Evolutionary conservation across 53 echinoderm and acorn worm genomes (phyloP), one percentile per base, ranked within the genome.

Genomic region (Temnopleurus reevesii): DNA sequence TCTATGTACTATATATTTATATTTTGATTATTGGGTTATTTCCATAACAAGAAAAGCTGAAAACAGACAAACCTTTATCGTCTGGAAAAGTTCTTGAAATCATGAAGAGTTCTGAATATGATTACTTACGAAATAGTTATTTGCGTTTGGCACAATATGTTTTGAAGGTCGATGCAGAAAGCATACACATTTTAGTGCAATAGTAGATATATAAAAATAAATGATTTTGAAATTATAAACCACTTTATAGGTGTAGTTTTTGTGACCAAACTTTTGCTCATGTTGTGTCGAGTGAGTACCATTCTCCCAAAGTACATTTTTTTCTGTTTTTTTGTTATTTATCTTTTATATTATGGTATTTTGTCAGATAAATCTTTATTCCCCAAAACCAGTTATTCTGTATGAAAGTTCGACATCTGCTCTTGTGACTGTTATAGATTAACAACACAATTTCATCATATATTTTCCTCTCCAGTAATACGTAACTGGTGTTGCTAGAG

Each of bases 161-260:
- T 25, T 63, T 33, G 21, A 63, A 33, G 33, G 30, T 33, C 33
- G 63, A 31, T 26, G 15, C 33, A 63, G 63, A 31, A 13, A 31
- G 30, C n/a, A 15, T 63, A 63, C 31, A 45, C 21, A 12, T 23
- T 44, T 45, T 76, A 79, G 79, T 79, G 79, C 79, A 79, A 79
- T 79, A 79, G 18, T 79, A 79, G 49, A 47, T 79, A 43, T 79
- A 47, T 18, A n/a, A 31, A 5, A 63, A 63, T 15, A 33, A 58
- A 65, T 51, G 8, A 79, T 23, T 47, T 17, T 79, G 1, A 19
- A 4, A 23, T 47, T 79, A 28, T 47, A 12, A 18, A 46, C 15
- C 28, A 47, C 26, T 21, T 51, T 79, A 28, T 79, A 47, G 79
- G 49, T 76, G 45, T 49, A 79, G 79, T 79, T 5, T 46, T 47